These are phyloP conservation scores for Lutjanus argentimaculatus DNA, from an alignment of 2,797 vertebrate species.

Conservation along the genomic window DNA sequence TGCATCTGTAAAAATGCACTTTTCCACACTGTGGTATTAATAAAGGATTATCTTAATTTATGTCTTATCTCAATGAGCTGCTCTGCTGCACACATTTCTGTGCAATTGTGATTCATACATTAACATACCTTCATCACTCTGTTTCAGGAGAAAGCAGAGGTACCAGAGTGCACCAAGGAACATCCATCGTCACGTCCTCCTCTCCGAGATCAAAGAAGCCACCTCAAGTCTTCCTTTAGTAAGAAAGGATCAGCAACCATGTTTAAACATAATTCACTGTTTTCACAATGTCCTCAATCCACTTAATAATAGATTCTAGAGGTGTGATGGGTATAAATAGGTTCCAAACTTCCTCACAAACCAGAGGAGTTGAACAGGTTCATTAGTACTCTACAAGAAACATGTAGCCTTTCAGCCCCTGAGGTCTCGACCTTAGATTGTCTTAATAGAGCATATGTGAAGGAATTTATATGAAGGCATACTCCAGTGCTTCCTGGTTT, in stretches of 20 bases:
- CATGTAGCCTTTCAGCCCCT: background rate
- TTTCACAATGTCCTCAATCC: background rate
- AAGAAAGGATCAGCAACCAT: conserved; percentile 55
- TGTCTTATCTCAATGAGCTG: background rate
- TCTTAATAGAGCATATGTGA: background rate
- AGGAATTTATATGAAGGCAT: too few relatives aligned
- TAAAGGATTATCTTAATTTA: too few relatives aligned
- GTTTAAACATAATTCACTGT: background rate
- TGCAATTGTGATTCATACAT: background rate
- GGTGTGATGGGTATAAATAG: background rate
- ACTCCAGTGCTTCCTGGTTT: background rate
- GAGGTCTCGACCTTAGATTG: background rate
- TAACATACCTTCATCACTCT: background rate
- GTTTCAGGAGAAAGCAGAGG: conserved; percentile 90
- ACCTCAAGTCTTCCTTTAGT: conserved; percentile 92
- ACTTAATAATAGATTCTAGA: background rate
- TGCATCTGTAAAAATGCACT: too few relatives aligned
- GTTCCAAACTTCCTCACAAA: background rate
- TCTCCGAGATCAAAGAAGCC: conserved; percentile 97
- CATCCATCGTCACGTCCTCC: conserved; percentile 94
- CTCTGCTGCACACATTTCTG: background rate
- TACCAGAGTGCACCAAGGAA: conserved; percentile 96
- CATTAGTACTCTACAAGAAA: background rate
- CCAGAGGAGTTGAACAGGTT: background rate
- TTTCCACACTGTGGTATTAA: too few relatives aligned